Base-by-base conservation (phyloP, 2,888 invertebrate species). In the Netelia virgata region DNA sequence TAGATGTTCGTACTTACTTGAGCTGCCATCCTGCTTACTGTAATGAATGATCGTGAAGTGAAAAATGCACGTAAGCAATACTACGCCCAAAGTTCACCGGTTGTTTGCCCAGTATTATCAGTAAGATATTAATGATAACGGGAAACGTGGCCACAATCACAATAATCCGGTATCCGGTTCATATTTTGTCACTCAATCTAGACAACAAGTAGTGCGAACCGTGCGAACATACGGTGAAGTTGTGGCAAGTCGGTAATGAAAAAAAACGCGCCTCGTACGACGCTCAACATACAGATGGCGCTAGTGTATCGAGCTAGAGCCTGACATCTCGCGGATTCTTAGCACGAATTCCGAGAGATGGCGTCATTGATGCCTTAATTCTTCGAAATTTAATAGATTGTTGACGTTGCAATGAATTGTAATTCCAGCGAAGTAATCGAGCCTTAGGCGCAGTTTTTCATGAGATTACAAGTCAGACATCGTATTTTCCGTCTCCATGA, bases 11-110 rank as follows among this genome's bases (percentile, higher is more conserved):
- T 10, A 73, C 70, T 86, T 53, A 87, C 87, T 75, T 84, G 72
- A 66, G 84, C 61, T 83, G 84, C 84, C 87, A 87, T 87, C 36
- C 70, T 81, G 61, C 18, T 41, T 66, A 41, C 18, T 50, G 28
- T 23, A 9, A 41, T 43, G 64, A 57, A 36, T 28, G 41, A 73
- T 36, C 18, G 41, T 61, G 14, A 55, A 14, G 41, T 3, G 23
- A 50, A 11, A 66, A 70, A 66, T 59, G 75, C 83, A 79, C 83
- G 83, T 83, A 83, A 79, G 75, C 79, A 74, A 28, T 36, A 57
- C 18, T 14, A 11, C 1, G 57, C 59, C n/a, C 79, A 59, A 83
- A 83, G 75, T 73, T 73, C 82, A 73, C 68, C 66, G 68, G 28
- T 14, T 14, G 61, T 18, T 79, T 50, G 59, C 41, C n/a, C 47